Base-by-base conservation (phyloP, 2,888 invertebrate species). In the Leptopilina syphax region DNA sequence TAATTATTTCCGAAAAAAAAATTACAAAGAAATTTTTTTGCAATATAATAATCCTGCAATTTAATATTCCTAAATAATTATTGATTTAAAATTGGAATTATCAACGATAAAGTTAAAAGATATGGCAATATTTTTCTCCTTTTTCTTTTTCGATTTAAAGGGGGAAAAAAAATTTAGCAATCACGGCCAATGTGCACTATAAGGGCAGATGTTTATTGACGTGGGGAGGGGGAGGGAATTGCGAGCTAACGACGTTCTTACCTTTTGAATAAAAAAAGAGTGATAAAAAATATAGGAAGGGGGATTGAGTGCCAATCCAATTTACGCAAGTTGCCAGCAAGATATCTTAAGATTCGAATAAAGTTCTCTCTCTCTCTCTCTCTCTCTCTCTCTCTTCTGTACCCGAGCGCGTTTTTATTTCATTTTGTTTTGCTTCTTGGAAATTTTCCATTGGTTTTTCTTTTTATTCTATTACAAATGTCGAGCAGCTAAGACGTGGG, bases 281-380 rank as follows among this genome's bases (percentile, higher is more conserved):
- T 18, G 57, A 60, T 54, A 66, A 57, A 81, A 68, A 81, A 83
- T 84, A 44, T 65, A 57, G 81, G 67, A 81, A 83, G 84, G 83
- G 83, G 82, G 79, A 82, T 77, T 81, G 79, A 81, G 81, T 82
- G 79, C 57, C 82, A 77, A 85, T 85, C 82, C 84, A 86, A 86
- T 87, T 87, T 86, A 83, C 68, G 70, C 68, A 83, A 83, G 77
- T 84, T 82, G 50, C 77, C 82, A 77, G 24, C 66, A 79, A 68
- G 79, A 78, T 68, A 78, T 60, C 47, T 76, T 73, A 77, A 78
- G 77, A 82, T 82, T 81, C 77, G 76, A 50, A n/a, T 9, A 27
- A 81, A 79, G 68, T 81, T 81, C 9, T 78, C 65, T n/a, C 24
- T 41, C 41, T 77, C 50, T 7, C 47, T 47, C 47, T 47, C 47